Percentiles rank a stretch among this genome's conserved stretches.
Evolutionary conservation across 2,113 vertebrate species (phyloP).

Genomic region (Vimba vimba): DNA sequence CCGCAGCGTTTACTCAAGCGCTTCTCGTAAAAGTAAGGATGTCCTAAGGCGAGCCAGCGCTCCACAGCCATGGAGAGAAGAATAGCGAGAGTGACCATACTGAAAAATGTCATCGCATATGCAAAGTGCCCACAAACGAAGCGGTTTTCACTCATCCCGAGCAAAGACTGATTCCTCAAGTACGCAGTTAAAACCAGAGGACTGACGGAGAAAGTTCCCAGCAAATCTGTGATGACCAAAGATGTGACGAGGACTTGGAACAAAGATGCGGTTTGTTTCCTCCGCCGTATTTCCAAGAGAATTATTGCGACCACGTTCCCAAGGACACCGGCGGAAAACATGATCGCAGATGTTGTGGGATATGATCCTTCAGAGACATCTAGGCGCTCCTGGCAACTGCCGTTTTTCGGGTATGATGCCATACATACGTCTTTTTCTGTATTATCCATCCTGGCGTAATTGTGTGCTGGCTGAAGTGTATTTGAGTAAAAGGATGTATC

Average conservation of each 20-base stretch:
- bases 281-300: slow-evolving; percentile 71
- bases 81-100: slow-evolving; percentile 77
- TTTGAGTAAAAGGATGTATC: neutral
- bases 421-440: neutral
- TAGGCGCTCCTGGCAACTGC: neutral
- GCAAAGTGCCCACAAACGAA: slow-evolving; percentile 74
- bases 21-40: slow-evolving; percentile 82
- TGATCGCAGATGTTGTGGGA: slow-evolving; percentile 66
- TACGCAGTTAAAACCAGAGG: slow-evolving; percentile 78
- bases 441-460: neutral
- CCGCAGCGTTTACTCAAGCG: slow-evolving; percentile 71
- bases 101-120: slow-evolving; percentile 80
- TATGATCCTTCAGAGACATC: neutral
- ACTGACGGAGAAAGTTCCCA: slow-evolving; percentile 79
- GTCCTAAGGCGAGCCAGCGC: slow-evolving; percentile 81
- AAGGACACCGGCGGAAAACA: slow-evolving; percentile 77
- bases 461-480: neutral
- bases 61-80: slow-evolving; percentile 85
- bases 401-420: neutral
- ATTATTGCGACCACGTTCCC: slow-evolving; percentile 79
- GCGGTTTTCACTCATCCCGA: neutral
- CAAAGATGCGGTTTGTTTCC: slow-evolving; percentile 60
- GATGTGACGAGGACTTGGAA: slow-evolving; percentile 78
- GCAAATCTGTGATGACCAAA: slow-evolving; percentile 79
- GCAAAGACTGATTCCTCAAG: slow-evolving; percentile 63